Base-by-base conservation (phyloP, 1,140 invertebrate species). In the Odontomachus brunneus region DNA sequence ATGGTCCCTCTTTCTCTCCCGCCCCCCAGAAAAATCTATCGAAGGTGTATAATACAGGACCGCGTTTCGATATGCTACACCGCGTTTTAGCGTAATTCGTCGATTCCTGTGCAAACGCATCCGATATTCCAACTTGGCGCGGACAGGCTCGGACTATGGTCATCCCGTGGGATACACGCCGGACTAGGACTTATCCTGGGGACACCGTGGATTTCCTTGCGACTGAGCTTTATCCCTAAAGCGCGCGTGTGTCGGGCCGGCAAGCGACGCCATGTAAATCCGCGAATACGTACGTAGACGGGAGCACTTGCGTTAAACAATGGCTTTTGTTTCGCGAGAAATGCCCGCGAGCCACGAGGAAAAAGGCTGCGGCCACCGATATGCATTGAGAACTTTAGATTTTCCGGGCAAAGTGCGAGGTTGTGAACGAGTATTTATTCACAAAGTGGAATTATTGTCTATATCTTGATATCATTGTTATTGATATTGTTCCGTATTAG, bases 41-140 rank as follows among this genome's bases (percentile, higher is more conserved):
- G 62, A 3, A 57, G 51, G 33, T 72, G 59, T 59, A 76, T 19
- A 38, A 19, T 59, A 69, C 51, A 48, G 69, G 57, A 55, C 3
- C 49, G 83, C 60, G 51, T 76, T 67, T 29, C 53, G 65, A 19
- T 75, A 51, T 44, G 66, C 11, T 7, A 33, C 59, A 29, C 7
- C 73, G 60, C 84, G 75, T 89, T 91, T 94, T 94, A 93, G 89
- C 93, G 91, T 94, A 94, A 94, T 94, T 91, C 88, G 29, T 59
- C 91, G 84, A 93, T 94, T 94, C 89, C 90, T 93, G 90, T 94
- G 93, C 92, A 88, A 84, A 82, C 80, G 78, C 38, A 86, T 88
- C 85, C 89, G 83, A 88, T 90, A 92, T 92, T 91, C 91, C 86
- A 69, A 90, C 62, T 51, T 49, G 26, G 7, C 12, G 73, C 49